Evolutionary conservation across 2,888 invertebrate genomes (phyloP), one percentile per base, ranked within the genome.

Genomic region (Archaeoteleia sp.): DNA sequence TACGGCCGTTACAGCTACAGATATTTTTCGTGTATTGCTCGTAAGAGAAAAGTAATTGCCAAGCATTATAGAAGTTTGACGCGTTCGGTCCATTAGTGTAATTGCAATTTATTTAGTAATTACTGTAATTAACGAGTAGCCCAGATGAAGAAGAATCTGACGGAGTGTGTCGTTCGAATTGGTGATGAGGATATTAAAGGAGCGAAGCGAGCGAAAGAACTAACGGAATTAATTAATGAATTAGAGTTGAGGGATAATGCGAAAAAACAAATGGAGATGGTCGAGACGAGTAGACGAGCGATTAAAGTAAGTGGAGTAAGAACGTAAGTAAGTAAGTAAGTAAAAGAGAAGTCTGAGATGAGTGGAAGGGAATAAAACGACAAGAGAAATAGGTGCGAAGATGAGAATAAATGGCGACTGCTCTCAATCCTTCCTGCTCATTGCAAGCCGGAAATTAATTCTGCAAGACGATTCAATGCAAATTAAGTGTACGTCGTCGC

Each of bases 21-120:
- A 40, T 46, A 46, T 55, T 37, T 40, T 46, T 13, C 30, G 7
- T 57, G 23, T 40, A 62, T 62, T 63, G 49, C 40, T 45, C 57
- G 40, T 45, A n/a, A 12, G 37, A 45, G 57, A 46, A 57, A 57
- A 45, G 51, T 58, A 46, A 66, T 57, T 66, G 45, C 40, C 17
- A 30, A 42, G 29, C 29, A 12, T 66, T 35, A 46, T 54, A 45
- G 43, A 54, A 60, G 51, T 57, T 49, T 55, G 67, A 58, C 25
- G 39, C 45, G 74, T 70, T 70, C 63, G 77, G 76, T 76, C 84
- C 84, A 84, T 84, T 84, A 84, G 81, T 79, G 79, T 82, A 81
- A 84, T 84, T 84, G 82, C 82, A 84, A 82, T 84, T 84, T 83
- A 84, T 84, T 83, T 82, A 82, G 82, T 82, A 83, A 84, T 84